A percentile compares a stretch with the other conserved stretches of the same genome.
Evolutionary conservation across 1,140 invertebrate genomes (phyloP).

Genomic region (Drosophila persimilis): DNA sequence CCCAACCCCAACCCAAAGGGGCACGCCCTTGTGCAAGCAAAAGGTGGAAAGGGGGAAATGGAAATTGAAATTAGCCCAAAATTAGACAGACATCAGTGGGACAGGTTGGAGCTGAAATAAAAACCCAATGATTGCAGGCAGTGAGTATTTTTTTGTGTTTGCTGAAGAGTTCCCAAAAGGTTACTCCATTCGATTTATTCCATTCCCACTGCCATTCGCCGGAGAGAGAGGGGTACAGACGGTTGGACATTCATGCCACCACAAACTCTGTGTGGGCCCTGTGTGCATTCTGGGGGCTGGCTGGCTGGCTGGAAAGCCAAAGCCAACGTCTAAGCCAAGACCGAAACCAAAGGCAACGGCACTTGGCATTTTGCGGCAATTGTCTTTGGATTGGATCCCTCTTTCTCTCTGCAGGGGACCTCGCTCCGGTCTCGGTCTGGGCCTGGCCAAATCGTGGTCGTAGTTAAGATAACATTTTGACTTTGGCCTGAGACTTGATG

Average conservation of each 20-base stretch:
- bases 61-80: constrained; percentile 77
- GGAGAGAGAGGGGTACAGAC: background rate
- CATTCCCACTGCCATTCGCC: constrained; percentile 42
- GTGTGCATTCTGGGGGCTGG: too few species aligned
- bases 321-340: constrained; percentile 13
- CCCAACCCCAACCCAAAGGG: background rate
- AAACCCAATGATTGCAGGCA: constrained; percentile 4
- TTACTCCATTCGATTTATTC: constrained; percentile 41
- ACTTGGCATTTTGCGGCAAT: constrained; percentile 71
- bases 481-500: constrained; percentile 74
- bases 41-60: constrained; percentile 23
- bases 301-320: constrained; percentile 1
- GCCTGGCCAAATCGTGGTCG: constrained; percentile 72
- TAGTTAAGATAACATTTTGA: constrained; percentile 80
- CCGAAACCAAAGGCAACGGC: constrained; percentile 55
- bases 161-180: constrained; percentile 45
- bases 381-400: constrained; percentile 25
- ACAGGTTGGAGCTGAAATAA: constrained; percentile 52
- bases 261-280: constrained; percentile 32
- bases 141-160: constrained; percentile 16
- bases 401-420: constrained; percentile 6
- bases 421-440: constrained; percentile 28
- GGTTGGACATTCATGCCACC: background rate
- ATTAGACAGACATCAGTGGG: constrained; percentile 61
- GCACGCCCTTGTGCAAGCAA: too few species aligned